Base-by-base conservation (phyloP, 2,888 invertebrate species). In the Dicyrtoma fusca region DNA sequence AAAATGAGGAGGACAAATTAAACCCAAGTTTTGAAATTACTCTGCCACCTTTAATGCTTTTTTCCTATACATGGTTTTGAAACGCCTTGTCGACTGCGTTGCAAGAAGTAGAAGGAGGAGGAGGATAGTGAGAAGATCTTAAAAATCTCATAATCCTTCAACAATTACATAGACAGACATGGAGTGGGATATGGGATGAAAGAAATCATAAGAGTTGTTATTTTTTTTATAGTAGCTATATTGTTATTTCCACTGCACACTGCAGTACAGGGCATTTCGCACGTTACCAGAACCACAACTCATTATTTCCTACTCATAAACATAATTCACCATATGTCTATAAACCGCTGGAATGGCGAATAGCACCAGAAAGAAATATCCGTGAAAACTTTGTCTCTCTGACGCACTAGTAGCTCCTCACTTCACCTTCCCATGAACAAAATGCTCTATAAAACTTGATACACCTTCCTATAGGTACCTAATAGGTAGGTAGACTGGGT, bases 271-370 rank as follows among this genome's bases (percentile, higher is more conserved):
- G 17, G 14, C 44, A 69, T 69, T 69, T 69, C 65, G 49, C 69
- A 69, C 69, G n/a, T 57, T 63, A 62, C 72, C 69, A 34, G 62
- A 73, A 62, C 72, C 69, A 34, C 62, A 73, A 72, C 74, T 76
- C 74, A 76, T 76, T 76, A 76, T 74, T 74, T 72, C 69, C 65
- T 51, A 23, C 64, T 71, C 76, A 63, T 74, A 74, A 74, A 74
- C 34, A 69, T 69, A 72, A 73, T 72, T 75, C 72, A 55, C 71
- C 71, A 73, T 73, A 75, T 71, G 73, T 61, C 71, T 61, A 73
- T 74, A 75, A 75, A 74, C 61, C 26, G 13, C 34, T 53, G 11
- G 21, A 51, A 49, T n/a, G n/a, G n/a, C n/a, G n/a, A 61, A 26
- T 51, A 42, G 47, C 34, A 64, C 17, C 21, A 45, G 14, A 44